A percentile compares a stretch with the other conserved stretches of the same genome.
These are phyloP conservation scores for Halisarca cf. caerulea DNA, from an alignment of 37 sponge, comb jelly and placozoan species.

Conservation along the genomic window DNA sequence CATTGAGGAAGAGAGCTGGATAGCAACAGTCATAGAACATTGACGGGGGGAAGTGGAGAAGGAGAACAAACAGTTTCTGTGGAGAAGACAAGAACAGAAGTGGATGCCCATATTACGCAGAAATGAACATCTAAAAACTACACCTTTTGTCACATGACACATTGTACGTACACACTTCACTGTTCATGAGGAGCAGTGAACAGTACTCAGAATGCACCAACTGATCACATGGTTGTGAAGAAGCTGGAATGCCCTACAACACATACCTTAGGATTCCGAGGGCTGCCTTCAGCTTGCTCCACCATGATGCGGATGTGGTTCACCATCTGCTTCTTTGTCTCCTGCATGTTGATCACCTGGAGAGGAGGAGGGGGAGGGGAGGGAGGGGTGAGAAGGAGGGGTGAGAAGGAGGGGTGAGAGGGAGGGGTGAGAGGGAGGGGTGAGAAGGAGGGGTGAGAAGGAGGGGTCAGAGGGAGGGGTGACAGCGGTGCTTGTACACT, in stretches of 20 bases:
- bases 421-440: neutral
- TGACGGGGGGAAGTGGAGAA: constrained; percentile 82
- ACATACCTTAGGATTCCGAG: neutral
- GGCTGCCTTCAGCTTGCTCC: constrained; percentile 68
- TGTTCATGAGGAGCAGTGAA: too few species aligned
- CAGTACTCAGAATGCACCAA: too few species aligned
- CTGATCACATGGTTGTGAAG: too few species aligned
- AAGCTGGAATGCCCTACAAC: too few species aligned
- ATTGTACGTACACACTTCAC: neutral
- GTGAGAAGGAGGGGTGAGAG: too few species aligned
- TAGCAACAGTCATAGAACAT: constrained; percentile 66
- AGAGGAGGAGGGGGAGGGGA: too few species aligned
- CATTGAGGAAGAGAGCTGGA: constrained; percentile 78
- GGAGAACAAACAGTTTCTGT: constrained; percentile 75
- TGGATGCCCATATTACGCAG: too few species aligned
- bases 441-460: too few species aligned
- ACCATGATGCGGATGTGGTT: constrained; percentile 89
- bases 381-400: too few species aligned
- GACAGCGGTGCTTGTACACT: too few species aligned
- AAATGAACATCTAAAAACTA: neutral
- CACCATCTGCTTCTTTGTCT: constrained; percentile 64
- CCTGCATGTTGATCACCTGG: constrained; percentile 73
- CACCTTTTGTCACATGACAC: neutral
- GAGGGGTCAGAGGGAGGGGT: neutral
- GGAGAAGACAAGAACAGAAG: neutral